Percentiles rank a stretch among this genome's conserved stretches.
phyloP scores from a whole-genome alignment of 2,113 vertebrate species.

The Callionymus lyra region DNA sequence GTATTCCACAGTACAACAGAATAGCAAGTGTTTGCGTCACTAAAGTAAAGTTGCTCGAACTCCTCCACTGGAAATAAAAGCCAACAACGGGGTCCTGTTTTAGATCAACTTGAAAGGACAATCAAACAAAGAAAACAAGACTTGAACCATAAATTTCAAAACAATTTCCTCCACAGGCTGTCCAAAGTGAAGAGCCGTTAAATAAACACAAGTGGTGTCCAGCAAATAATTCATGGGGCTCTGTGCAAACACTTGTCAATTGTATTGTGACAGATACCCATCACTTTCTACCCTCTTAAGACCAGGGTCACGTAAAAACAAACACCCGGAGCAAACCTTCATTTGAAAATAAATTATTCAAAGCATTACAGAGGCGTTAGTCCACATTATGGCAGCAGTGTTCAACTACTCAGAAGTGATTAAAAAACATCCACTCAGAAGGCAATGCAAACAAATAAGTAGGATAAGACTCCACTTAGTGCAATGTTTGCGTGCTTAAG shows the following conservation, averaged over 20 bases:
- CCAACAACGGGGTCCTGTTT: constrained; percentile 53
- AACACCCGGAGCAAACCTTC: constrained; percentile 21
- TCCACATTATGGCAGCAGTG: too few relatives aligned
- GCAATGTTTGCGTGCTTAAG: constrained; percentile 34
- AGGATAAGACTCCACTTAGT: constrained; percentile 6
- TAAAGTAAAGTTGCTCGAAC: constrained; percentile 49
- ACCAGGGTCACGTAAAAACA: constrained; percentile 37
- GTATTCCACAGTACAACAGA: constrained; percentile 8
- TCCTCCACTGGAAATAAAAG: constrained; percentile 51
- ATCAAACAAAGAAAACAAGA: constrained; percentile 48
- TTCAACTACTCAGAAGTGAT: not conserved
- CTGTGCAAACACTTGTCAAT: constrained; percentile 29
- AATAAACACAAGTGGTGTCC: constrained; percentile 56
- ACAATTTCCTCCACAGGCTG: constrained; percentile 40
- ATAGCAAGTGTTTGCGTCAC: constrained; percentile 44
- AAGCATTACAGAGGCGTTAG: too few relatives aligned
- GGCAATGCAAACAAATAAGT: constrained; percentile 21
- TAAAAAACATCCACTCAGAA: constrained; percentile 6
- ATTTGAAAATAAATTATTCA: not conserved
- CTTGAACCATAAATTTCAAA: constrained; percentile 54
- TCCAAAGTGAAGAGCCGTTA: constrained; percentile 24
- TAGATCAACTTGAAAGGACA: constrained; percentile 53
- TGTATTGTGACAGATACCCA: constrained; percentile 40
- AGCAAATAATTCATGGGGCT: constrained; percentile 43
- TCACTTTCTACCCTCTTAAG: constrained; percentile 28